Evolutionary conservation across 1,140 invertebrate species (phyloP).

Genomic region (Rhagoletis zephyria): DNA sequence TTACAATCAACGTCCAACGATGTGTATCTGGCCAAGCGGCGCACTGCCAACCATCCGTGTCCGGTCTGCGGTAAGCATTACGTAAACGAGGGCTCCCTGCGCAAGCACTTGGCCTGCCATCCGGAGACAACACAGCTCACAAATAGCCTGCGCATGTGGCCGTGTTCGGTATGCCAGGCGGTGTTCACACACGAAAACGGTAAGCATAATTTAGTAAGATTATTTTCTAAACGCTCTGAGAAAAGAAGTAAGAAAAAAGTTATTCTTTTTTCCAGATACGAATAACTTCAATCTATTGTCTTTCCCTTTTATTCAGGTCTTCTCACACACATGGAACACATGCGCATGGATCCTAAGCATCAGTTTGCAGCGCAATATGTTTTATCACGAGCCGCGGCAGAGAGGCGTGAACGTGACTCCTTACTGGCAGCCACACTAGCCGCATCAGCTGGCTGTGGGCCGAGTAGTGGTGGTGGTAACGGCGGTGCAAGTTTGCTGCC

Average conservation of each 20-base stretch:
- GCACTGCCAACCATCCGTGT: conserved; percentile 93
- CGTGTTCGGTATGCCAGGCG: conserved; percentile 93
- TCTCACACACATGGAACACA: conserved; percentile 94
- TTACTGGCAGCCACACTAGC: conserved; percentile 82
- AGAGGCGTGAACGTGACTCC: conserved; percentile 86
- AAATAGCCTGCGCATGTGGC: conserved; percentile 91
- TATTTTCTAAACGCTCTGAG: too few relatives aligned
- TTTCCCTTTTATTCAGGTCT: conserved; percentile 78
- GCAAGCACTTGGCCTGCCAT: conserved; percentile 93
- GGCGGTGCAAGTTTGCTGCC: conserved; percentile 71
- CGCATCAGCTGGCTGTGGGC: conserved; percentile 76
- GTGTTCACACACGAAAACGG: conserved; percentile 95
- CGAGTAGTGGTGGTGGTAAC: conserved; percentile 33
- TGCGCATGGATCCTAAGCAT: conserved; percentile 96
- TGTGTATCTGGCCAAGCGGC: conserved; percentile 89
- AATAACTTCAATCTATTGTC: too few relatives aligned
- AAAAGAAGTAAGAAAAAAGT: too few relatives aligned
- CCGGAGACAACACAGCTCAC: conserved; percentile 90
- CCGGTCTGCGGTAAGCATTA: conserved; percentile 95
- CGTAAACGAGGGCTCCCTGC: conserved; percentile 92
- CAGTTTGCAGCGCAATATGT: conserved; percentile 95
- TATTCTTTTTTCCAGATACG: too few relatives aligned
- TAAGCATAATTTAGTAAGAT: conserved; percentile 73
- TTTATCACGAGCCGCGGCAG: conserved; percentile 89
- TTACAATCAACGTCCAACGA: conserved; percentile 73